Conservation (phyloP, 2,888 invertebrate genomes). For the Andricus quercusramuli region DNA sequence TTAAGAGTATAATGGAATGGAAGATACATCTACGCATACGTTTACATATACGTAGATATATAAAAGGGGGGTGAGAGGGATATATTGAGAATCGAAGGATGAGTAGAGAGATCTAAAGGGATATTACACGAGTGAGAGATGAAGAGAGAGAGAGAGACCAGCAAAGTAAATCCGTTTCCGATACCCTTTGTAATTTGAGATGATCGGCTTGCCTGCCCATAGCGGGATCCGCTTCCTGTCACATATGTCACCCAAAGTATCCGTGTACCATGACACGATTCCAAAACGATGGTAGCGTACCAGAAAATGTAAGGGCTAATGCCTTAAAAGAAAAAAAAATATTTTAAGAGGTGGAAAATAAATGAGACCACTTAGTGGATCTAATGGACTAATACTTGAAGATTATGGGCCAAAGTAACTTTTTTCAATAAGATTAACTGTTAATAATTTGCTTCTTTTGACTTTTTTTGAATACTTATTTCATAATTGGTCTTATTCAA, state of each 20-base stretch:
- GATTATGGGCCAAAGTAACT: too few species aligned
- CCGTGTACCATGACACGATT: slow-evolving; percentile 29
- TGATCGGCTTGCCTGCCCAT: slow-evolving; percentile 72
- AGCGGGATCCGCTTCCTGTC: slow-evolving; percentile 44
- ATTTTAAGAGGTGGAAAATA: background rate
- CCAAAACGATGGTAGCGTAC: slow-evolving; percentile 6
- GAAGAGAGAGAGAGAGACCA: slow-evolving; percentile 52
- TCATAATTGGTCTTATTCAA: too few species aligned
- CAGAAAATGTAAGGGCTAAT: slow-evolving; percentile 14
- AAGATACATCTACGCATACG: background rate
- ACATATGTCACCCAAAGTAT: slow-evolving; percentile 49
- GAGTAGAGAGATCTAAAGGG: slow-evolving; percentile 35
- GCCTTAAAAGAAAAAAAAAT: slow-evolving; percentile 15
- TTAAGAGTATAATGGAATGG: slow-evolving; percentile 57
- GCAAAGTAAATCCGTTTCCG: slow-evolving; percentile 74
- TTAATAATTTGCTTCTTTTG: too few species aligned
- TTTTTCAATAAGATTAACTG: too few species aligned
- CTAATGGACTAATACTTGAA: too few species aligned
- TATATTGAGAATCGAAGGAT: slow-evolving; percentile 35
- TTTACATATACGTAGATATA: background rate
- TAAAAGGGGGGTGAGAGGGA: slow-evolving; percentile 18
- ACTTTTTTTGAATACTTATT: too few species aligned
- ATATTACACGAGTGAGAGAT: slow-evolving; percentile 19
- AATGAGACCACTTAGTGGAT: background rate
- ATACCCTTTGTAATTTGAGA: slow-evolving; percentile 79